Evolutionary conservation across 2,888 invertebrate species (phyloP).

Genomic region (Nineta flava): DNA sequence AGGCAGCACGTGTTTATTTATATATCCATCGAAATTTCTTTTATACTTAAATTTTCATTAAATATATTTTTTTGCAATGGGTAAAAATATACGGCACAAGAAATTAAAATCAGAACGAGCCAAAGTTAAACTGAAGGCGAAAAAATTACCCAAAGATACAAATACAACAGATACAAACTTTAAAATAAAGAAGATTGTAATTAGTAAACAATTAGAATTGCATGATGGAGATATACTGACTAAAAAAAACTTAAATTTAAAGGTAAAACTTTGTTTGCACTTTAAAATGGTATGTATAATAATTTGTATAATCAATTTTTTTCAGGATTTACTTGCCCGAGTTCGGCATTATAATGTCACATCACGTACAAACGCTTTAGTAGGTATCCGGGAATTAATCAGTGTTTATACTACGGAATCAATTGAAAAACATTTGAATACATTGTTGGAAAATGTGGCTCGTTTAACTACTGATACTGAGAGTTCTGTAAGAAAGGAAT

Average conservation of each 20-base stretch:
- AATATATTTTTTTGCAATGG: too few relatives aligned
- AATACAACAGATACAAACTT: slow-evolving; percentile 83
- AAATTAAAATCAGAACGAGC: slow-evolving; percentile 73
- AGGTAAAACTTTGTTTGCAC: too few relatives aligned
- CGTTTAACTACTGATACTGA: slow-evolving; percentile 60
- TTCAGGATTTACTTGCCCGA: slow-evolving; percentile 48
- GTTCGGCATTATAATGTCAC: slow-evolving; percentile 60
- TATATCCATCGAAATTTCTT: too few relatives aligned
- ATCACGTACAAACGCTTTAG: slow-evolving; percentile 46
- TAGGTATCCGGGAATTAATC: slow-evolving; percentile 42
- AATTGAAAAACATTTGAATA: slow-evolving; percentile 42
- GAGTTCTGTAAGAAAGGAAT: slow-evolving; percentile 37
- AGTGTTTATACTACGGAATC: slow-evolving; percentile 27
- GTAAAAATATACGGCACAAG: slow-evolving; percentile 43
- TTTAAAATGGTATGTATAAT: too few relatives aligned
- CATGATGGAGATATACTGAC: slow-evolving; percentile 42
- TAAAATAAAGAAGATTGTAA: slow-evolving; percentile 73
- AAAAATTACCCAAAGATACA: slow-evolving; percentile 67
- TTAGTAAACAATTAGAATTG: slow-evolving; percentile 54
- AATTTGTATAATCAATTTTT: slow-evolving; percentile 8
- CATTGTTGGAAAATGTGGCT: slow-evolving; percentile 50
- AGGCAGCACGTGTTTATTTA: too few relatives aligned
- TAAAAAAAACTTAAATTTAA: slow-evolving; percentile 48
- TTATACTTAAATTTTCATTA: too few relatives aligned
- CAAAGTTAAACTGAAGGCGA: slow-evolving; percentile 76